phyloP scores from a whole-genome alignment of 2,888 invertebrate species.

The Pemphredon lugubris region DNA sequence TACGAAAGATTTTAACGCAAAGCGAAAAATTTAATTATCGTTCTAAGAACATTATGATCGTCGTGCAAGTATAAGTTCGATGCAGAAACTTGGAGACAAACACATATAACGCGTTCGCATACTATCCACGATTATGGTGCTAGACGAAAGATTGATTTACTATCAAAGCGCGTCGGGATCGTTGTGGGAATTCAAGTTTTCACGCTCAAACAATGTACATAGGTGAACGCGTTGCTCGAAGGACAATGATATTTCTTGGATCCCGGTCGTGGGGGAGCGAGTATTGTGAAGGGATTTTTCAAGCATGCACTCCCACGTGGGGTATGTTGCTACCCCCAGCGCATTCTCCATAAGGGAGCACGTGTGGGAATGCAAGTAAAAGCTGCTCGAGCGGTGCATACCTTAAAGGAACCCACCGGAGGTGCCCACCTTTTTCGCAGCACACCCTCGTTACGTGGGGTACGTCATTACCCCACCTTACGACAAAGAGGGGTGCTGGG shows the following conservation, averaged over 20 bases:
- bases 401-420: slow-evolving; percentile 22
- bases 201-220: slow-evolving; percentile 56
- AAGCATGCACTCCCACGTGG: slow-evolving; percentile 66
- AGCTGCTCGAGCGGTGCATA: slow-evolving; percentile 43
- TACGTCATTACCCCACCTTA: slow-evolving; percentile 50
- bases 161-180: slow-evolving; percentile 2
- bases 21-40: too few relatives aligned
- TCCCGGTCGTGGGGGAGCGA: slow-evolving; percentile 55
- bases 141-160: background rate
- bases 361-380: slow-evolving; percentile 61
- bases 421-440: slow-evolving; percentile 34
- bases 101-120: too few relatives aligned
- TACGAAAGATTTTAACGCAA: too few relatives aligned
- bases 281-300: slow-evolving; percentile 62
- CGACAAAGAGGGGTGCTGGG: slow-evolving; percentile 33
- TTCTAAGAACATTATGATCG: too few relatives aligned
- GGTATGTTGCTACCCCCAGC: slow-evolving; percentile 51
- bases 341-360: slow-evolving; percentile 48
- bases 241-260: slow-evolving; percentile 61
- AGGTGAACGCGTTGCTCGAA: slow-evolving; percentile 55
- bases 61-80: too few relatives aligned
- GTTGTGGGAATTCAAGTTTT: slow-evolving; percentile 52
- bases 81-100: too few relatives aligned
- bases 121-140: too few relatives aligned
- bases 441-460: slow-evolving; percentile 56